Evolutionary conservation across 92 coral and sea anemone genomes (phyloP).

Genomic region (Actinernus sp.): DNA sequence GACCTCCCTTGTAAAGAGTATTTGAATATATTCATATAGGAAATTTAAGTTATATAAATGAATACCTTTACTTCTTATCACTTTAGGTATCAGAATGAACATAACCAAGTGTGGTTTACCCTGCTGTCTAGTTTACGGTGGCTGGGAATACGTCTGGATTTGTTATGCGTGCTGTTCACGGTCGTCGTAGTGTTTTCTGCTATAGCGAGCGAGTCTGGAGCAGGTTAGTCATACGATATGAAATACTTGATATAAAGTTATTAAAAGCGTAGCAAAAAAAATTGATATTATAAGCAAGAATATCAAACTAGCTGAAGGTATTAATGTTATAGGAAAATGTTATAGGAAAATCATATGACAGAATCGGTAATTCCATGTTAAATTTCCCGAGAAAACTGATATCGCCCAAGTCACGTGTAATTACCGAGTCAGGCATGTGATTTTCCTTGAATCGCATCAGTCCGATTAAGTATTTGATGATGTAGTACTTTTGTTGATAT

Average conservation of each 20-base stretch:
- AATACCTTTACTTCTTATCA: not conserved
- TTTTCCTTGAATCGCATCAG: too few relatives aligned
- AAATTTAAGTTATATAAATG: too few relatives aligned
- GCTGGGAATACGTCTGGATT: conserved; percentile 57
- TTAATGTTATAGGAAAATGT: too few relatives aligned
- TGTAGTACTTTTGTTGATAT: too few relatives aligned
- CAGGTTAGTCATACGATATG: conserved; percentile 26
- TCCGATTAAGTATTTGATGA: too few relatives aligned
- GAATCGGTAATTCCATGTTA: too few relatives aligned
- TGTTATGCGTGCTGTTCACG: conserved; percentile 55
- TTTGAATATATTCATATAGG: too few relatives aligned
- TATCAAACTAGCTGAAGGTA: not conserved
- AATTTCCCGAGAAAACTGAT: too few relatives aligned
- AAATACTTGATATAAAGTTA: not conserved
- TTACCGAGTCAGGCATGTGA: too few relatives aligned
- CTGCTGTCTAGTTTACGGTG: conserved; percentile 63
- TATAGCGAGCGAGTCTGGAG: conserved; percentile 46
- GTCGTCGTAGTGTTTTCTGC: conserved; percentile 58
- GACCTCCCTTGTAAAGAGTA: too few relatives aligned
- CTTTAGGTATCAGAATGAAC: conserved; percentile 61
- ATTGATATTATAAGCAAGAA: not conserved
- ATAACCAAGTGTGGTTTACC: conserved; percentile 63
- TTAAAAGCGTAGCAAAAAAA: not conserved
- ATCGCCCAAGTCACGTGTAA: too few relatives aligned
- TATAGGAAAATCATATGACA: too few relatives aligned